phyloP scores from a whole-genome alignment of 2,888 invertebrate genomes.

The Morinoia aosen region DNA sequence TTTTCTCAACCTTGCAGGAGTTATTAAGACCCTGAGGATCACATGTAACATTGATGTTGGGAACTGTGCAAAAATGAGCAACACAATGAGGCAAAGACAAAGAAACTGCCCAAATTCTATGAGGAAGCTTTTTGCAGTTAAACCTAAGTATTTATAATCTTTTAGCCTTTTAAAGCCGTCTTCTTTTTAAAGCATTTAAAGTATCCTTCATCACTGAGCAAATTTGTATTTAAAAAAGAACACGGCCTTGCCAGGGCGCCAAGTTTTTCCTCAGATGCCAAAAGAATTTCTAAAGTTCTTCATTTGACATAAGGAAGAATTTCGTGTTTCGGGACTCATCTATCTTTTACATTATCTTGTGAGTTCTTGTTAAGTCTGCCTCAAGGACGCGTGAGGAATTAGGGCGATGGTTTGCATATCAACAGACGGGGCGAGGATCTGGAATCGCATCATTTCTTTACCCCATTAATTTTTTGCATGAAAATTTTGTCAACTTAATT shows the following conservation, averaged over 20 bases:
- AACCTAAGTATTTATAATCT: not conserved
- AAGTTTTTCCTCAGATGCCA: not conserved
- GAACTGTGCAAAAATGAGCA: too few species aligned
- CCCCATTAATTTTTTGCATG: too few species aligned
- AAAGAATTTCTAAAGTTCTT: not conserved
- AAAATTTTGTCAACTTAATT: too few species aligned
- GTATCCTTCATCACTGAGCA: not conserved
- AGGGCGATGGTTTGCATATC: not conserved
- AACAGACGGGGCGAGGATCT: not conserved
- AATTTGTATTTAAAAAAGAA: not conserved
- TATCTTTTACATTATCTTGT: not conserved
- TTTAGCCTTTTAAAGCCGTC: too few species aligned
- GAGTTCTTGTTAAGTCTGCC: not conserved
- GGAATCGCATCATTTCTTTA: not conserved
- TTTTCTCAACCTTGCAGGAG: too few species aligned
- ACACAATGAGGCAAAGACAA: not conserved
- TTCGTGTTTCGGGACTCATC: not conserved
- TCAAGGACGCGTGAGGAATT: not conserved
- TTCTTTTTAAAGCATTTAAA: not conserved
- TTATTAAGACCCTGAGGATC: too few species aligned
- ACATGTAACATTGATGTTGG: too few species aligned
- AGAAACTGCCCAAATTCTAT: not conserved
- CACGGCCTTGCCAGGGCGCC: not conserved
- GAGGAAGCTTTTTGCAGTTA: not conserved
- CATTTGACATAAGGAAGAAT: not conserved